Conservation (phyloP, 2,797 vertebrate genomes). For the Gallirallus australis region DNA sequence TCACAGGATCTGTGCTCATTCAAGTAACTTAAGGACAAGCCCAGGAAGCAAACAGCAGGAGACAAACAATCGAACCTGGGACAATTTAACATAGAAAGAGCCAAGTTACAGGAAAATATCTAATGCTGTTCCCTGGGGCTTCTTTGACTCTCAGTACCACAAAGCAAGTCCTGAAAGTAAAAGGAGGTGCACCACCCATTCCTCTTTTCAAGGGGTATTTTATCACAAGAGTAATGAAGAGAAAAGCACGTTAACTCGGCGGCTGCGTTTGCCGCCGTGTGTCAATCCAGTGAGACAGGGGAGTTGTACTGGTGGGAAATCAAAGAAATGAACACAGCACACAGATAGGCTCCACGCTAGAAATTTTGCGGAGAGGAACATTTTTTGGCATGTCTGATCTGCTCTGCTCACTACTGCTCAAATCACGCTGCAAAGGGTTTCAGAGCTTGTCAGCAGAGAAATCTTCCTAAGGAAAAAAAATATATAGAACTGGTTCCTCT, state of each 20-base stretch:
- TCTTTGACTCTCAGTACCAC: not conserved
- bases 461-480: slow-evolving; percentile 9
- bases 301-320: slow-evolving; percentile 34
- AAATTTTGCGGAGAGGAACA: not conserved
- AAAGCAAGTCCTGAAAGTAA: not conserved
- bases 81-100: not conserved
- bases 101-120: not conserved
- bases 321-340: slow-evolving; percentile 39
- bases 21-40: slow-evolving; percentile 30
- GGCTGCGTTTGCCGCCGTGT: not conserved
- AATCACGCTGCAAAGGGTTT: not conserved
- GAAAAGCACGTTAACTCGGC: not conserved
- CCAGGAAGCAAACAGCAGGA: slow-evolving; percentile 39
- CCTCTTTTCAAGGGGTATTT: not conserved
- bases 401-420: slow-evolving; percentile 11
- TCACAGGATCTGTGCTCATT: slow-evolving; percentile 1
- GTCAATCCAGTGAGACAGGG: slow-evolving; percentile 35
- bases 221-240: not conserved
- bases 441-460: slow-evolving; percentile 44
- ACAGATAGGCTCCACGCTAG: not conserved
- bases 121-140: not conserved
- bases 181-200: not conserved
- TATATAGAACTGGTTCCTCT: not conserved
- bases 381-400: slow-evolving; percentile 40
- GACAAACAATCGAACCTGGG: not conserved